A percentile compares a stretch with the other conserved stretches of the same genome.
Evolutionary conservation across 2,113 vertebrate species (phyloP).

Genomic region (Poeciliopsis turrubarensis): DNA sequence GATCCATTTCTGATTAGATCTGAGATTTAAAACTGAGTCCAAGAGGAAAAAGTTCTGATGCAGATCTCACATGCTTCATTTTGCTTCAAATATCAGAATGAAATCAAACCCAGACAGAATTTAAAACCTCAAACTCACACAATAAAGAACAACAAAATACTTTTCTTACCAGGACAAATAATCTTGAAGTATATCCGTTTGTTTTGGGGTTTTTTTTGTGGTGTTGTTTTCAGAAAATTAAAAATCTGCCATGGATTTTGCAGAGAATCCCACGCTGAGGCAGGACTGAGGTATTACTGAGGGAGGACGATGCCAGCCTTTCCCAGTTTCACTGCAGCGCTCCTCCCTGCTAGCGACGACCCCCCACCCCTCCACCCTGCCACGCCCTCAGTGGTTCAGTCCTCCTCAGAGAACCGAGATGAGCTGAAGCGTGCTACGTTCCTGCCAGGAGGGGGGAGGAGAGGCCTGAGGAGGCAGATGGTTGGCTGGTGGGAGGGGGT

Average conservation of each 20-base stretch:
- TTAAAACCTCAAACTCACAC: neutral
- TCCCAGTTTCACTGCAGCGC: conserved; percentile 51
- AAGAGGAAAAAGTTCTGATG: conserved; percentile 5
- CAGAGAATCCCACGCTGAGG: conserved; percentile 39
- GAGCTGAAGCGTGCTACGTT: conserved; percentile 36
- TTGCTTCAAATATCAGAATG: neutral
- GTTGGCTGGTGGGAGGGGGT: conserved; percentile 32
- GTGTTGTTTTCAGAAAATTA: neutral
- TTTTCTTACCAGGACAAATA: conserved; percentile 57
- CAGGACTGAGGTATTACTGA: conserved; percentile 48
- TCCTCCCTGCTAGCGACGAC: conserved; percentile 47
- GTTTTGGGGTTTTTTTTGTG: no score
- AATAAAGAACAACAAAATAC: neutral
- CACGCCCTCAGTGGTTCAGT: conserved; percentile 48
- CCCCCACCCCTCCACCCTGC: neutral
- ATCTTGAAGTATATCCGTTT: neutral
- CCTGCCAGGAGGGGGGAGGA: conserved; percentile 5
- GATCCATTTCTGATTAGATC: conserved; percentile 16
- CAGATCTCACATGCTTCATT: neutral
- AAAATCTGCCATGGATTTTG: conserved; percentile 3
- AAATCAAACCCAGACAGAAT: neutral
- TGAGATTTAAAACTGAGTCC: neutral
- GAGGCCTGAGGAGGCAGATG: conserved; percentile 51
- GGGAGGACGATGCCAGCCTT: conserved; percentile 30
- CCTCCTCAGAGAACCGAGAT: conserved; percentile 31